Evolutionary conservation across 2,113 vertebrate species (phyloP).

Genomic region (Lanius collurio): DNA sequence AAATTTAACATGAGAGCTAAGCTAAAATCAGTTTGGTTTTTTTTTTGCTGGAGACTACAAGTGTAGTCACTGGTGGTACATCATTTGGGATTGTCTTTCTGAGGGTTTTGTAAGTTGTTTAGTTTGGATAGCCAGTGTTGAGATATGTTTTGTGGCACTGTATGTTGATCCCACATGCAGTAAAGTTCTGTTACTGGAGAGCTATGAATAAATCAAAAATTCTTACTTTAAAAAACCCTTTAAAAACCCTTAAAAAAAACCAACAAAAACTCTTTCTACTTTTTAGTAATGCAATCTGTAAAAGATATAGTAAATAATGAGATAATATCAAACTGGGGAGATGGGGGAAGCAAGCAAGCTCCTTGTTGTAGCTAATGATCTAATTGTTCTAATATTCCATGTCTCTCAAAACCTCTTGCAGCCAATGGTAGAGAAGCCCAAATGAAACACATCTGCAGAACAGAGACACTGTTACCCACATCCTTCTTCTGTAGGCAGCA

Average conservation of each 20-base stretch:
- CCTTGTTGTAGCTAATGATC: neutral
- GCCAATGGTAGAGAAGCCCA: neutral
- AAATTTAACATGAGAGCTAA: neutral
- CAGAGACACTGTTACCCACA: slow-evolving; percentile 47
- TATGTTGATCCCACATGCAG: neutral
- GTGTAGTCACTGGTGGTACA: neutral
- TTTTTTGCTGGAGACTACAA: neutral
- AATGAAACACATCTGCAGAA: slow-evolving; percentile 57
- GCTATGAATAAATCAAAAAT: neutral
- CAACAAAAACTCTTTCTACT: neutral
- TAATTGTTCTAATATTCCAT: slow-evolving; percentile 29
- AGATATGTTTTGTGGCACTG: neutral
- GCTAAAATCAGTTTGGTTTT: neutral
- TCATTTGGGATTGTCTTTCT: neutral
- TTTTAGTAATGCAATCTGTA: neutral
- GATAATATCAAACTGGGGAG: neutral
- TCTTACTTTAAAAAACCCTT: neutral
- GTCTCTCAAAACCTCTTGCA: slow-evolving; percentile 15
- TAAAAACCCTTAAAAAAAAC: neutral
- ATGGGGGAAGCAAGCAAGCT: neutral
- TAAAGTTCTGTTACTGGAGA: neutral
- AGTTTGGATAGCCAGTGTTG: neutral
- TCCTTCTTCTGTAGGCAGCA: slow-evolving; percentile 40
- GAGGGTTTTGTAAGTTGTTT: neutral
- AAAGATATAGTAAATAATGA: neutral